Evolutionary conservation across 2,888 invertebrate genomes (phyloP).

Genomic region (Philonicus albiceps): DNA sequence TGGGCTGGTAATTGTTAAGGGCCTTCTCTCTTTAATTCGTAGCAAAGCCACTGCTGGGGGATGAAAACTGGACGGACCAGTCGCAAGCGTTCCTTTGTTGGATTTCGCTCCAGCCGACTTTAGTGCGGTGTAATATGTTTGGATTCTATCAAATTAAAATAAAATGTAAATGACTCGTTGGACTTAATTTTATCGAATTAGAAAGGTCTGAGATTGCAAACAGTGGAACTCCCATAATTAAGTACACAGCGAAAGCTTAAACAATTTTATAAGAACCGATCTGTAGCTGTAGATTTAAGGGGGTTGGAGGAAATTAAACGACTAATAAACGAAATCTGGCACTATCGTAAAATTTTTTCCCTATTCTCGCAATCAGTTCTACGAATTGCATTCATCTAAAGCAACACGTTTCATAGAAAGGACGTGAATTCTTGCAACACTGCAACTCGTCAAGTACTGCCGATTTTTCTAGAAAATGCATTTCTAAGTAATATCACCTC

Average conservation of each 20-base stretch:
- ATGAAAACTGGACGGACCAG: not conserved
- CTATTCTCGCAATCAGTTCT: not conserved
- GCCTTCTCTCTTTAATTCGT: not conserved
- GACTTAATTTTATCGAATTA: not conserved
- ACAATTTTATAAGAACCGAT: not conserved
- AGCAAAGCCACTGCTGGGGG: not conserved
- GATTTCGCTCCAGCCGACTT: not conserved
- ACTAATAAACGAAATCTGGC: too few relatives aligned
- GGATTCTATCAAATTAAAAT: not conserved
- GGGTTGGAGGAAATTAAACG: too few relatives aligned
- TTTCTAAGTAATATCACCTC: not conserved
- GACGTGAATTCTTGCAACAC: too few relatives aligned
- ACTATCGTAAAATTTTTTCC: too few relatives aligned
- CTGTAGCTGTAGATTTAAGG: not conserved
- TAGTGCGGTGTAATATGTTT: not conserved
- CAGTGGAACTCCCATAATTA: not conserved
- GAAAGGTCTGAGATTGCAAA: not conserved
- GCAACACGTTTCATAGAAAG: not conserved
- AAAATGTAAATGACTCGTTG: not conserved
- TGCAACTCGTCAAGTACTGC: too few relatives aligned
- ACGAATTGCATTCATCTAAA: not conserved
- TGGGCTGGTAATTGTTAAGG: not conserved
- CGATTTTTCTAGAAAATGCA: too few relatives aligned
- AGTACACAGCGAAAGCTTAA: not conserved
- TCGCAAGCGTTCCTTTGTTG: not conserved